Percentiles rank a stretch among this genome's conserved stretches.
Conservation (phyloP, 2,797 vertebrate genomes). For the Tangara arthus region DNA sequence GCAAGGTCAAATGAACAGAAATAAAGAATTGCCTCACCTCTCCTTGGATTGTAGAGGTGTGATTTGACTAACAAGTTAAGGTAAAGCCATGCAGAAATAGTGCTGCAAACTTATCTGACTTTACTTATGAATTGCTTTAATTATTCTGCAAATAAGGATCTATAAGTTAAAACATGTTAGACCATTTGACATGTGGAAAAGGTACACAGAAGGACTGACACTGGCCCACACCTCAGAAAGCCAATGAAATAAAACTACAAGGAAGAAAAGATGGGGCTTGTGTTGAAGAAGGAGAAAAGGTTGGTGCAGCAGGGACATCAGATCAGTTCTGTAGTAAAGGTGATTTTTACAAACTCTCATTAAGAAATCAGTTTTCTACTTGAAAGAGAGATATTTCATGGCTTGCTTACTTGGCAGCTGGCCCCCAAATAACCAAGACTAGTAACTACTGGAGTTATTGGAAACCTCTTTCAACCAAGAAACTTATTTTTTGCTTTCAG, state of each 20-base stretch:
- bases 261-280: not conserved
- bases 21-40: not conserved
- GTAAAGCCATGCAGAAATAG: not conserved
- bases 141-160: not conserved
- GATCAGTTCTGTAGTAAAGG: not conserved
- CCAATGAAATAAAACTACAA: not conserved
- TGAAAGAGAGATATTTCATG: not conserved
- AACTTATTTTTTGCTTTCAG: not conserved
- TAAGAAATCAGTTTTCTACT: not conserved
- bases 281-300: not conserved
- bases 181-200: not conserved
- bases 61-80: not conserved
- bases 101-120: not conserved
- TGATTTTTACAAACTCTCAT: not conserved
- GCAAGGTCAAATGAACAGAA: not conserved
- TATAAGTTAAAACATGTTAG: fast-evolving
- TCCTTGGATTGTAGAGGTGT: not conserved
- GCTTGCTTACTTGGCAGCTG: not conserved
- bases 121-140: not conserved
- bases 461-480: not conserved
- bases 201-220: not conserved
- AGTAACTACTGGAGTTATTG: not conserved
- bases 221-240: not conserved
- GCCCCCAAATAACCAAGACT: not conserved
- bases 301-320: not conserved